These are phyloP conservation scores for Indicator indicator DNA, from an alignment of 2,113 vertebrate genomes.

Conservation along the genomic window DNA sequence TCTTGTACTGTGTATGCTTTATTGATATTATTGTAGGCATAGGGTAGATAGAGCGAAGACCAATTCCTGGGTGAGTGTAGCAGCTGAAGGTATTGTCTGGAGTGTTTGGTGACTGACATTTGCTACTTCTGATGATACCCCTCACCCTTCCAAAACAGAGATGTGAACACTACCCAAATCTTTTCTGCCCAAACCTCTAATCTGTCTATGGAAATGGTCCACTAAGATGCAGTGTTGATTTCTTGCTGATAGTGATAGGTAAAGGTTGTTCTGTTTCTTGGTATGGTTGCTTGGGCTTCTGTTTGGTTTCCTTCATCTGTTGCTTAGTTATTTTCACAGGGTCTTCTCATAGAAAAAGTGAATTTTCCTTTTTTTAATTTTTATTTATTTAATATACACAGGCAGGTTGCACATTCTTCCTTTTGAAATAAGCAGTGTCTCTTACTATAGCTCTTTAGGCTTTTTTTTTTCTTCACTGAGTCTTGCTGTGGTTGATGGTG, in stretches of 20 bases:
- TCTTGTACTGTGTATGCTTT: neutral
- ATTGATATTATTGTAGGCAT: neutral
- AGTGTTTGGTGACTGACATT: neutral
- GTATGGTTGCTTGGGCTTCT: neutral
- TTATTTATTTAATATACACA: neutral
- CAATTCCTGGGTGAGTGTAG: neutral
- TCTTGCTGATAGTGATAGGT: neutral
- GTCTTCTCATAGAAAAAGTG: neutral
- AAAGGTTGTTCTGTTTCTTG: neutral
- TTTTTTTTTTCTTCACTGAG: too few species aligned
- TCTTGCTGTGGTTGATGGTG: neutral
- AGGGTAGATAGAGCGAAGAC: neutral
- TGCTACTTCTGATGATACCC: neutral
- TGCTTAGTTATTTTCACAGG: neutral
- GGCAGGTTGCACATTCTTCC: neutral
- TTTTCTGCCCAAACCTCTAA: neutral
- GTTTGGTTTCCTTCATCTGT: neutral
- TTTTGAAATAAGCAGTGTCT: neutral
- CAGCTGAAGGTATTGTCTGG: neutral
- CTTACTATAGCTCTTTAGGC: neutral
- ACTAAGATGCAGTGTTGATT: neutral
- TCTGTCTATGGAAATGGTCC: neutral
- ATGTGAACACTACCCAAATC: neutral
- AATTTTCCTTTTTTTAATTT: neutral
- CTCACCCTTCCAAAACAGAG: rapidly evolving